Evolutionary conservation across 2,113 vertebrate genomes (phyloP), one percentile per base, ranked within the genome.

Genomic region (Pachypanchax playfairii): DNA sequence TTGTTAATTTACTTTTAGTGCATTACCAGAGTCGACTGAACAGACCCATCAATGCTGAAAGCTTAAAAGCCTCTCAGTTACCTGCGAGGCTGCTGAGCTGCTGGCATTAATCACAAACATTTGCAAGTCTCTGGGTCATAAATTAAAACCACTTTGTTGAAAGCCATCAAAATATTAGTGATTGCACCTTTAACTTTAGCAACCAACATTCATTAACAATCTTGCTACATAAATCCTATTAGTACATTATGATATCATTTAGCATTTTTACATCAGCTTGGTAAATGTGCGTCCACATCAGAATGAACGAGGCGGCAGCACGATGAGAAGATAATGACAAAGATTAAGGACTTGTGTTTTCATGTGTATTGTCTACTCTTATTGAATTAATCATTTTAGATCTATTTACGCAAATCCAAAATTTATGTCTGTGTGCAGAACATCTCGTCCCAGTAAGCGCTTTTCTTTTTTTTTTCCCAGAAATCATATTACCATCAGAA

Each of bases 101-200:
- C 67, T 48, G 60, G 50, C 72, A 68, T 70, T 69, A 56, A 84
- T 85, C 70, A 71, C 62, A 39, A 25, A 70, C 28, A 48, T 56
- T 35, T 2, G 17, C 33, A 14, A 25, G 38, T 22, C 54, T 39
- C 52, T 25, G 1, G 17, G 42, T 78, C 61, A 70, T 85, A 64
- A 82, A 80, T 75, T 73, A 74, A 0, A 6, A 22, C 26, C 26
- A 73, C 66, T 82, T 60, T 53, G 46, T 50, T 52, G 38, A 76
- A 44, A 67, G 68, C 38, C 35, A 12, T 47, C 72, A 65, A 81
- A 77, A 82, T 72, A 64, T 79, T 52, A 75, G 76, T 48, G 61
- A 80, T 57, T 73, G 62, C 59, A 57, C 65, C 75, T 83, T 74
- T 77, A 77, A 85, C 61, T 68, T 60, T 43, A 48, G 72, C 73